phyloP scores from a whole-genome alignment of 1,140 invertebrate genomes.

The Macrobrachium rosenbergii region DNA sequence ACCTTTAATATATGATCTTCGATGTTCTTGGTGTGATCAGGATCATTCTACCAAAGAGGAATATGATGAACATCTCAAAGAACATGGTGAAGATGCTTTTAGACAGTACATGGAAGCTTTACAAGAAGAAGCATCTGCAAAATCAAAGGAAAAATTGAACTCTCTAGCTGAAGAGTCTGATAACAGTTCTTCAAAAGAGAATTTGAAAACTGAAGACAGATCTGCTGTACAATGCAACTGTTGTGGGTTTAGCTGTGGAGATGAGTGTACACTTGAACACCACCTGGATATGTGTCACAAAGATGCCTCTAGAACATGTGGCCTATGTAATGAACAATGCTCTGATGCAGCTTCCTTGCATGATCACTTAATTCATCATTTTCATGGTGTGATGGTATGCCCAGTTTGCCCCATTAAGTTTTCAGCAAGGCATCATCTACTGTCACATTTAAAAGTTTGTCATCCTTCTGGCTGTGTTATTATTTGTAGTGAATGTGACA shows the following conservation, averaged over 20 bases:
- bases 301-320: constrained; percentile 26
- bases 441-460: constrained; percentile 37
- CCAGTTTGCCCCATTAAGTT: constrained; percentile 50
- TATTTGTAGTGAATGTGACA: constrained; percentile 33
- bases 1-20: constrained; percentile 13
- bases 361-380: constrained; percentile 50
- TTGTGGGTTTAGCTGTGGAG: constrained; percentile 18
- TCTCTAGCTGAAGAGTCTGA: neutral
- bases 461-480: constrained; percentile 34
- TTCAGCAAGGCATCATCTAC: constrained; percentile 37
- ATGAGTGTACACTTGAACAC: constrained; percentile 21
- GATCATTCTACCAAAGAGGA: constrained; percentile 36
- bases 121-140: neutral
- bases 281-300: constrained; percentile 48
- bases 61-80: constrained; percentile 50
- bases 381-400: constrained; percentile 45
- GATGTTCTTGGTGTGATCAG: constrained; percentile 49
- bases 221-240: neutral
- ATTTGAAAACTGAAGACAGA: neutral
- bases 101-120: constrained; percentile 35
- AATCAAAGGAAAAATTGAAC: neutral
- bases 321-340: constrained; percentile 46
- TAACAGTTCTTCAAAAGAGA: neutral
- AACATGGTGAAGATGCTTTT: constrained; percentile 26
- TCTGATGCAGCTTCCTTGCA: constrained; percentile 20